Conservation (phyloP, 2,888 invertebrate genomes). For the Phrixothrix hirtus region DNA sequence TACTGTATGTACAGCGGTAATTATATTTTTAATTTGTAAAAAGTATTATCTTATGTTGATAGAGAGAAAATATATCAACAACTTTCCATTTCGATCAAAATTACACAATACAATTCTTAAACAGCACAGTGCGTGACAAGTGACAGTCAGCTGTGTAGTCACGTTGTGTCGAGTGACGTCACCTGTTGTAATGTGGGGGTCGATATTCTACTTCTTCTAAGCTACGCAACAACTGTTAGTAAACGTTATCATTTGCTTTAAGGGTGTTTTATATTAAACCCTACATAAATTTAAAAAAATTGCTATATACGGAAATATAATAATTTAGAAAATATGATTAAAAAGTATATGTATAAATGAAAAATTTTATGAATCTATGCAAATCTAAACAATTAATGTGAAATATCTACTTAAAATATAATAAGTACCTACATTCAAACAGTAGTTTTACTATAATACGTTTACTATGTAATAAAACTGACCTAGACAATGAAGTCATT, state of each 20-base stretch:
- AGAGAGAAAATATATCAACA: slow-evolving; percentile 14
- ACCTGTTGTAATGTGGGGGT: slow-evolving; percentile 44
- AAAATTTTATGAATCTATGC: too few relatives aligned
- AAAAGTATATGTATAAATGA: too few relatives aligned
- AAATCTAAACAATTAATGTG: too few relatives aligned
- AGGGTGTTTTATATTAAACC: too few relatives aligned
- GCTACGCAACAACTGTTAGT: slow-evolving; percentile 28
- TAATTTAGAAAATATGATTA: too few relatives aligned
- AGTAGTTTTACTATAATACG: slow-evolving; percentile 48
- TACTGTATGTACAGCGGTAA: too few relatives aligned
- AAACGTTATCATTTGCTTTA: too few relatives aligned
- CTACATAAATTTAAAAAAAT: too few relatives aligned
- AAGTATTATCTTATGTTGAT: too few relatives aligned
- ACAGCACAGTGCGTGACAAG: slow-evolving; percentile 46
- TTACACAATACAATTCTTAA: slow-evolving; percentile 17
- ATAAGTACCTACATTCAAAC: slow-evolving; percentile 35
- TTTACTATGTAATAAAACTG: slow-evolving; percentile 57
- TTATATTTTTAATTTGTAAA: too few relatives aligned
- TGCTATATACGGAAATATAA: too few relatives aligned
- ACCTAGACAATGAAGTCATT: slow-evolving; percentile 52
- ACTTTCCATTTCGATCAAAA: slow-evolving; percentile 14
- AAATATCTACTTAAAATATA: too few relatives aligned
- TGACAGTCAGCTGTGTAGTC: slow-evolving; percentile 52
- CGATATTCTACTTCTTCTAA: slow-evolving; percentile 43
- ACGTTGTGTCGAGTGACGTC: slow-evolving; percentile 49